Conservation (phyloP, 2,797 vertebrate genomes). For the Gallinago stenura region DNA sequence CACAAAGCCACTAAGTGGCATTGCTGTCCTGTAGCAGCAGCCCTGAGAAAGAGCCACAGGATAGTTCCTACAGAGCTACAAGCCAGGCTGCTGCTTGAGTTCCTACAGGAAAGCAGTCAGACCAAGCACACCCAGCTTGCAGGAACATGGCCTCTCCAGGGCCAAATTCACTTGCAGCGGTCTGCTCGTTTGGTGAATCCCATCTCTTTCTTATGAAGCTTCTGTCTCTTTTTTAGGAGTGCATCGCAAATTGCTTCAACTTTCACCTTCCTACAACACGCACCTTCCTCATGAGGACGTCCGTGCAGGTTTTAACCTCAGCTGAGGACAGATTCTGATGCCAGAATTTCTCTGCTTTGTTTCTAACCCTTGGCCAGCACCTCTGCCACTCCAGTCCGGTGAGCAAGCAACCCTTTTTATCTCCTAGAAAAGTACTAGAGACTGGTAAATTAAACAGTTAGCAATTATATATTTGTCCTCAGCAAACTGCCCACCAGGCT, state of each 20-base stretch:
- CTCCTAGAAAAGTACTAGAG: neutral
- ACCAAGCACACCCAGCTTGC: neutral
- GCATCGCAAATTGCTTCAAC: neutral
- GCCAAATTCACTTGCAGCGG: neutral
- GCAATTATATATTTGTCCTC: neutral
- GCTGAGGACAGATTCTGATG: neutral
- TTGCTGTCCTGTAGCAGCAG: neutral
- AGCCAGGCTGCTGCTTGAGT: neutral
- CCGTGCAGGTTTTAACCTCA: neutral
- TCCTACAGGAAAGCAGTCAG: neutral
- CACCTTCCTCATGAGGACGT: neutral
- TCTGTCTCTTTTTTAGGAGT: neutral
- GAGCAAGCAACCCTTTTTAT: neutral
- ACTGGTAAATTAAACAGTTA: neutral
- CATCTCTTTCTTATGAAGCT: neutral
- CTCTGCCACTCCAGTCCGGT: fast-evolving
- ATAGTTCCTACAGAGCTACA: neutral
- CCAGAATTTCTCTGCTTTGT: neutral
- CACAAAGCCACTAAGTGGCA: slow-evolving; percentile 39
- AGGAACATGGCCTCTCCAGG: neutral
- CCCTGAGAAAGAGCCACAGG: neutral
- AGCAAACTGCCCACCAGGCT: neutral
- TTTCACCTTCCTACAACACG: neutral
- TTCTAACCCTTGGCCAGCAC: neutral
- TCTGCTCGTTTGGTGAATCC: neutral